Conservation (phyloP, 2,113 vertebrate genomes). For the Cricetomys ansorgei region DNA sequence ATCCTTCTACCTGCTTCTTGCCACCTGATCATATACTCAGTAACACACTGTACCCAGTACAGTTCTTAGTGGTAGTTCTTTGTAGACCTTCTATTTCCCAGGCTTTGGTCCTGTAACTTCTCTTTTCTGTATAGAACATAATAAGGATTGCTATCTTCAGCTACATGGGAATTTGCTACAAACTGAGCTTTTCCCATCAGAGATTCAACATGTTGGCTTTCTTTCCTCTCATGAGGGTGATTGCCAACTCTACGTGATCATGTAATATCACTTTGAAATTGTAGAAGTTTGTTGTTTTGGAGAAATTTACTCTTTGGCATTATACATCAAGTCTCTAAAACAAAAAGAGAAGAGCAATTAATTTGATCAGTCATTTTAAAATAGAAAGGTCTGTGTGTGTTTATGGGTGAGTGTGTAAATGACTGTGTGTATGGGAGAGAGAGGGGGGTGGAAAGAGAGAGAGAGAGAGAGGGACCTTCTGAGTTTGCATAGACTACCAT, state of each 20-base stretch:
- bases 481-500: not conserved
- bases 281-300: not conserved
- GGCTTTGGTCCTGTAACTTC: not conserved
- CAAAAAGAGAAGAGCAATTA: not conserved
- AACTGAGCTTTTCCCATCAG: rapidly evolving
- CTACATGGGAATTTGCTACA: not conserved
- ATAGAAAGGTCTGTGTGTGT: not conserved
- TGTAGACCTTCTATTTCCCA: not conserved
- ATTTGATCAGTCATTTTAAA: not conserved
- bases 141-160: not conserved
- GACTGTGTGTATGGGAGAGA: not conserved
- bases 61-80: not conserved
- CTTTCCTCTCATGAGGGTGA: not conserved
- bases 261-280: not conserved
- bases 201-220: not conserved
- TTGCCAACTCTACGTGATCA: not conserved
- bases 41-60: not conserved
- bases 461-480: not conserved
- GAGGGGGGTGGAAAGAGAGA: not conserved
- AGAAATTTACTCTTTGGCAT: not conserved
- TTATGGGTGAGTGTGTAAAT: too few species aligned
- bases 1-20: not conserved
- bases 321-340: not conserved
- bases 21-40: not conserved
- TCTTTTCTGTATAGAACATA: not conserved